Evolutionary conservation across 2,888 invertebrate genomes (phyloP).

Genomic region (Netelia inedita): DNA sequence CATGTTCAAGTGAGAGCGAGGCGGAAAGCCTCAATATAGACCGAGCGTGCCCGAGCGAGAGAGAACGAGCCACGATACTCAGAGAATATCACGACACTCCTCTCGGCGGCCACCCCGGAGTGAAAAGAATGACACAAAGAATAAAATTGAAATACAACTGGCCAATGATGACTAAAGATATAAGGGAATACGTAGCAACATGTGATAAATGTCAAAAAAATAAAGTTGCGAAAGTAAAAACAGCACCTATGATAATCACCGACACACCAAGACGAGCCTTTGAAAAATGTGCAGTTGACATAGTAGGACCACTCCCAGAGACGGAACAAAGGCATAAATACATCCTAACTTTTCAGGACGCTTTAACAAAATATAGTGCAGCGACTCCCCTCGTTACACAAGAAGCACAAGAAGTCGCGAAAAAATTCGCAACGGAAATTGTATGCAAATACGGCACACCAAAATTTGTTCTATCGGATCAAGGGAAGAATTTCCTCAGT

Average conservation of each 20-base stretch:
- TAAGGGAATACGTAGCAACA: slow-evolving; percentile 32
- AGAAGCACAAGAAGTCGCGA: slow-evolving; percentile 63
- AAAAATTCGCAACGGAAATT: slow-evolving; percentile 40
- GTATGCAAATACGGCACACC: slow-evolving; percentile 70
- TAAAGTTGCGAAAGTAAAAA: slow-evolving; percentile 42
- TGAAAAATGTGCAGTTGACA: slow-evolving; percentile 67
- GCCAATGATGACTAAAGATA: slow-evolving; percentile 59
- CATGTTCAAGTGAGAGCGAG: background rate
- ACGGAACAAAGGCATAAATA: slow-evolving; percentile 60
- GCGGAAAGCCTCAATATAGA: background rate
- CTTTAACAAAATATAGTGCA: slow-evolving; percentile 57
- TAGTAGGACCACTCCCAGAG: slow-evolving; percentile 68
- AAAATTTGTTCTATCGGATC: slow-evolving; percentile 55
- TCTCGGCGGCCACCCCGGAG: slow-evolving; percentile 62
- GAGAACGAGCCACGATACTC: slow-evolving; percentile 15
- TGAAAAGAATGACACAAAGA: slow-evolving; percentile 58
- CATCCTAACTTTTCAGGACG: too few relatives aligned
- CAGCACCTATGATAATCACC: slow-evolving; percentile 65
- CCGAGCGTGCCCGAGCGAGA: slow-evolving; percentile 7
- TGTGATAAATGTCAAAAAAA: slow-evolving; percentile 56
- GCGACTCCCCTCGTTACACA: slow-evolving; percentile 54
- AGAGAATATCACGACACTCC: slow-evolving; percentile 54
- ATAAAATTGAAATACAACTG: slow-evolving; percentile 70
- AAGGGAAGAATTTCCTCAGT: slow-evolving; percentile 34
- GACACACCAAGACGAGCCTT: slow-evolving; percentile 58